phyloP scores from a whole-genome alignment of 2,888 invertebrate species.

The Pyrocoelia pectoralis region DNA sequence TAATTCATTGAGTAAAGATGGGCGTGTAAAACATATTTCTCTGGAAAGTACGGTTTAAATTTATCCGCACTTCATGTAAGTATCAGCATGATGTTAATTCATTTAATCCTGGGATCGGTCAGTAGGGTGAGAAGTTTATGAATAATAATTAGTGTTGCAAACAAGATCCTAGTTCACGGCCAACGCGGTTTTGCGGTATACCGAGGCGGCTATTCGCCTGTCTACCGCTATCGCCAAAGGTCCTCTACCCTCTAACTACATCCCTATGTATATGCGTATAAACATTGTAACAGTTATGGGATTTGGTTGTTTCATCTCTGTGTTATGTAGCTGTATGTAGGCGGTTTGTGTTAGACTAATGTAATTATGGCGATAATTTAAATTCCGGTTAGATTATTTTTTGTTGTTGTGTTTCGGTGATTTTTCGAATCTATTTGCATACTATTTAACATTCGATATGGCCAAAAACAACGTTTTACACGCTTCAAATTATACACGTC shows the following conservation, averaged over 20 bases:
- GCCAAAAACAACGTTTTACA: no score
- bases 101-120: constrained; percentile 54
- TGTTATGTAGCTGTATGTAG: constrained; percentile 12
- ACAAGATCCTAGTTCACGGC: constrained; percentile 56
- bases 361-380: constrained; percentile 13
- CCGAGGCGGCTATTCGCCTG: constrained; percentile 44
- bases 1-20: constrained; percentile 5
- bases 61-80: constrained; percentile 39
- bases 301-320: constrained; percentile 23
- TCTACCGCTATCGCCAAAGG: constrained; percentile 42
- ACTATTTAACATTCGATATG: no score
- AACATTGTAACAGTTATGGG: constrained; percentile 25
- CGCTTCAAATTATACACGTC: no score
- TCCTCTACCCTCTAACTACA: constrained; percentile 18
- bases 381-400: constrained; percentile 6
- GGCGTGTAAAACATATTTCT: constrained; percentile 21
- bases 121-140: constrained; percentile 57
- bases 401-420: neutral
- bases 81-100: constrained; percentile 57
- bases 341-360: constrained; percentile 14
- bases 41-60: constrained; percentile 24
- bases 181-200: constrained; percentile 52
- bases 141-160: constrained; percentile 61
- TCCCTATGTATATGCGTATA: constrained; percentile 9
- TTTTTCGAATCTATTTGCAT: neutral